Percentiles rank a stretch among this genome's conserved stretches.
These are phyloP conservation scores for Calonectris borealis DNA, from an alignment of 2,113 vertebrate species.

Conservation along the genomic window DNA sequence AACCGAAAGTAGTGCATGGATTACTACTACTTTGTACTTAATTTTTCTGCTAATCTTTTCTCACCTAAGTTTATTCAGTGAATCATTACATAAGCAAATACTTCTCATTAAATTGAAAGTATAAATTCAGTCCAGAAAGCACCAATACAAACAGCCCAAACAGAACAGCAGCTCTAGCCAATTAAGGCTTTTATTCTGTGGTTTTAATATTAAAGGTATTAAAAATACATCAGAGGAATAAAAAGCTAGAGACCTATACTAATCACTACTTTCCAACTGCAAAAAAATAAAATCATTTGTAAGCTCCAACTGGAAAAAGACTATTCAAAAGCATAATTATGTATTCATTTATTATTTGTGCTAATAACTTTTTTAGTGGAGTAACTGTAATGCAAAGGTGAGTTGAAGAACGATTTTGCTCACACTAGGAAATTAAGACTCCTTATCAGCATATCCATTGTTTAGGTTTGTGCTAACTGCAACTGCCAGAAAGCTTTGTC, in stretches of 20 bases:
- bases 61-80: not conserved
- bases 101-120: not conserved
- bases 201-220: not conserved
- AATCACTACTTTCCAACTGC: not conserved
- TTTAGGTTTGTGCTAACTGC: not conserved
- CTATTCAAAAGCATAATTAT: not conserved
- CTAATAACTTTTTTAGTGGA: not conserved
- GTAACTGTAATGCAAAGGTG: not conserved
- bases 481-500: slow-evolving; percentile 42
- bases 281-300: not conserved
- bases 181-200: not conserved
- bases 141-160: not conserved
- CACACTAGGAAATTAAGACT: slow-evolving; percentile 30
- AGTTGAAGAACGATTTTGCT: not conserved
- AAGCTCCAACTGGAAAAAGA: not conserved
- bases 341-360: not conserved
- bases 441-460: slow-evolving; percentile 44
- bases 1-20: not conserved
- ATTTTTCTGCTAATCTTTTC: not conserved
- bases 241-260: not conserved
- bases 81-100: not conserved
- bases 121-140: not conserved
- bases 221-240: not conserved
- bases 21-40: not conserved
- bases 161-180: not conserved